Base-by-base conservation (phyloP, 1,140 invertebrate species). In the Sesamia nonagrioides region DNA sequence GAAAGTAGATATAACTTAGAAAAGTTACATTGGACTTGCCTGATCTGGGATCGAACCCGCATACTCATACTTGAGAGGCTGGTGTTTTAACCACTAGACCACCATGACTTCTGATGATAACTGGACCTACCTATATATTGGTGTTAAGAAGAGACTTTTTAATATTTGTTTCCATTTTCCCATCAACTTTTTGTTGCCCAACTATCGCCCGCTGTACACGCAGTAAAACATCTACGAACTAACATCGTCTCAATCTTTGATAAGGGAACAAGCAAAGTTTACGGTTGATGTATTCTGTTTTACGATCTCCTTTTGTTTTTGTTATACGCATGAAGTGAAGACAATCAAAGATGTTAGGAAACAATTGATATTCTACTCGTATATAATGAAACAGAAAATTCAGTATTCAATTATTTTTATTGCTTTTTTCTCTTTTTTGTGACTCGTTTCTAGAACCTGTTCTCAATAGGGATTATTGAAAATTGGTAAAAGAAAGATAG, bases 301-400 rank as follows among this genome's bases (percentile, higher is more conserved):
- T 77, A 77, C 63, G 61, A 69, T 68, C 75, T 77, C 48, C 75
- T 77, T n/a, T 77, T 77, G 75, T 77, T 77, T 77, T 77, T 69
- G 61, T 77, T 69, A 54, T 37, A 60, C 61, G 60, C 60, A 66
- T 76, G 35, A 35, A 58, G 75, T 56, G 63, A 77, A 17, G 61
- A 77, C 63, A 69, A 77, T 68, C 75, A 77, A 52, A 68, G 45
- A 69, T 68, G 61, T 54, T 54, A 58, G 75, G 61, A 68, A 58
- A 77, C 73, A 42, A 75, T 75, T 50, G 73, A 75, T 75, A 75
- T 75, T 75, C 73, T 45, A 3, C 27, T 27, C 27, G 27, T 27
- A 50, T 75, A 75, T 61, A 45, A 75, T 63, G 58, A 50, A 75
- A 75, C 18, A n/a, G 58, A 75, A 63, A 75, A 75, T 61, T 69